phyloP scores from a whole-genome alignment of 2,797 vertebrate genomes.

The Pampus argenteus region DNA sequence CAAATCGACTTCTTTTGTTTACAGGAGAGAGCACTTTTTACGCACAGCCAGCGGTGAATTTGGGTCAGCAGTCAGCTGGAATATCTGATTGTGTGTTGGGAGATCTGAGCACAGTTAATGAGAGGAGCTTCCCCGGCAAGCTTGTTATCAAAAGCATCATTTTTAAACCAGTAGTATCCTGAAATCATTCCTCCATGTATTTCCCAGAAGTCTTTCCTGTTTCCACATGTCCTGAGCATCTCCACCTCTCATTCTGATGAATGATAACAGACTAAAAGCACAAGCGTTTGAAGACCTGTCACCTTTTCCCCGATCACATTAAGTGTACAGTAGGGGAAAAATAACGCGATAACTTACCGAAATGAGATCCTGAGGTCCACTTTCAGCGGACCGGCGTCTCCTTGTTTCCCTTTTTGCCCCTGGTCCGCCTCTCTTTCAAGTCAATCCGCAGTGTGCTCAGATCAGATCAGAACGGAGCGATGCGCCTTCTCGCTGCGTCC shows the following conservation, averaged over 20 bases:
- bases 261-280: conserved; percentile 2
- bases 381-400: conserved; percentile 64
- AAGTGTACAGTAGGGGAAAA: conserved; percentile 32
- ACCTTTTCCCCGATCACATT: conserved; percentile 14
- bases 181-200: conserved; percentile 6
- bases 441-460: conserved; percentile 75
- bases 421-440: conserved; percentile 55
- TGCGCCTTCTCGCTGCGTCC: conserved; percentile 73
- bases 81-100: conserved; percentile 33
- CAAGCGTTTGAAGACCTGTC: conserved; percentile 29
- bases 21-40: conserved; percentile 64
- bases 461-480: conserved; percentile 65
- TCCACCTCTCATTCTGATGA: conserved; percentile 18
- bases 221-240: conserved; percentile 25
- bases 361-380: conserved; percentile 71
- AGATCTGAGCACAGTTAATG: conserved; percentile 35
- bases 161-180: conserved; percentile 21
- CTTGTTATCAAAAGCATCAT: conserved; percentile 24
- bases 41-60: conserved; percentile 53
- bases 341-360: conserved; percentile 71
- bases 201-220: conserved; percentile 33
- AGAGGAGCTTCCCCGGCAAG: conserved; percentile 12
- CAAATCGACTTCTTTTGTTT: conserved; percentile 33
- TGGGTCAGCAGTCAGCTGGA: conserved; percentile 59
- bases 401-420: conserved; percentile 45